These are phyloP conservation scores for Beroe ovata DNA, from an alignment of 37 sponge, comb jelly and placozoan species.

Conservation along the genomic window DNA sequence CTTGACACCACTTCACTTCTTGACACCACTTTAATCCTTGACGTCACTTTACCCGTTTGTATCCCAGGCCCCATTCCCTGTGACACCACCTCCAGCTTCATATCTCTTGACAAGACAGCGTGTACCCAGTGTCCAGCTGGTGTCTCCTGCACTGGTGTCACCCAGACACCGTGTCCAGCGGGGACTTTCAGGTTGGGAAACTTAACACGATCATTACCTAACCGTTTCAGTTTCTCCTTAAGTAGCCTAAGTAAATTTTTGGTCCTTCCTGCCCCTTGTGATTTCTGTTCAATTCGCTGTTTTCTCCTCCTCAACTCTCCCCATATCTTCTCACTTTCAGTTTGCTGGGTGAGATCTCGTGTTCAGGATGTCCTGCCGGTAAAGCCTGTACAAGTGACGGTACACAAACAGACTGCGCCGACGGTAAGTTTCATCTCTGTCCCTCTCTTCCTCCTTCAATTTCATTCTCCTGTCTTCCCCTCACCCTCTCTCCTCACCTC, in stretches of 20 bases:
- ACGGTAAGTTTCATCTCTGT: not conserved
- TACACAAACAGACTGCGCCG: not conserved
- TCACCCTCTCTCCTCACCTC: too few relatives aligned
- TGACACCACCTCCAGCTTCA: conserved; percentile 7
- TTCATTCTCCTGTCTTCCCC: too few relatives aligned
- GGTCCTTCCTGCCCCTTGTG: too few relatives aligned
- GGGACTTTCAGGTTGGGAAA: not conserved
- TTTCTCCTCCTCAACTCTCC: too few relatives aligned
- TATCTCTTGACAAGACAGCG: conserved; percentile 22
- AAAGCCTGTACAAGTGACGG: not conserved
- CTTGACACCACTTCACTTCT: not conserved
- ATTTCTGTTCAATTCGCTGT: too few relatives aligned
- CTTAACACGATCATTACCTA: too few relatives aligned
- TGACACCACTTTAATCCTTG: not conserved
- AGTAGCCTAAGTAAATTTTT: too few relatives aligned
- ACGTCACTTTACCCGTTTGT: not conserved
- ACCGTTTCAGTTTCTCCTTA: too few relatives aligned
- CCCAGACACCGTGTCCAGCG: not conserved
- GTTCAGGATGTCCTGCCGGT: conserved; percentile 22
- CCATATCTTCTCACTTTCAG: too few relatives aligned
- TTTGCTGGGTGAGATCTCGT: not conserved
- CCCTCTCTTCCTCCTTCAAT: too few relatives aligned
- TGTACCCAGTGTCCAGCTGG: conserved; percentile 39
- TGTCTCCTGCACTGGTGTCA: not conserved
- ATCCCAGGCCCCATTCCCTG: not conserved